Percentiles rank a stretch among this genome's conserved stretches.
These are phyloP conservation scores for Sebastes goodei DNA, from an alignment of 2,797 vertebrate species.

Conservation along the genomic window DNA sequence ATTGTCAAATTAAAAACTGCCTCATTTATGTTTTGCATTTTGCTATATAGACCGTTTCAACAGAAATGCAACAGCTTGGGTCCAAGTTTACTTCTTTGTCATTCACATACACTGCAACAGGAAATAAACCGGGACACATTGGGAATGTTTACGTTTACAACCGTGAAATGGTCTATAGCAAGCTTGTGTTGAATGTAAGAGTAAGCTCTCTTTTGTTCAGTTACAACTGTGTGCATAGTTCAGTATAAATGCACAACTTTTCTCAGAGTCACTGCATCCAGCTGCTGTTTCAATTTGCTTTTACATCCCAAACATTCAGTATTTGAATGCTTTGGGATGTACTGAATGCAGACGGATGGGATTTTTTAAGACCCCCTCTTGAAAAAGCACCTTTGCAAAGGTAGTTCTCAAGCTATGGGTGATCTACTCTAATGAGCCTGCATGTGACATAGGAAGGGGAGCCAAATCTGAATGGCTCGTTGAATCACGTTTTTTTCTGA, in stretches of 20 bases:
- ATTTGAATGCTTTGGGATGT: neutral
- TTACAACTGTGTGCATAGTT: too few relatives aligned
- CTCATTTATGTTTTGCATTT: neutral
- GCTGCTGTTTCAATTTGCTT: neutral
- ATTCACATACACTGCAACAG: neutral
- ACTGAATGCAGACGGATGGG: neutral
- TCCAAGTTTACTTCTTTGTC: neutral
- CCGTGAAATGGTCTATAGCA: neutral
- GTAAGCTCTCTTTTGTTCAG: too few relatives aligned
- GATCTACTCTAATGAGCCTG: too few relatives aligned
- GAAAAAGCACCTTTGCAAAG: too few relatives aligned
- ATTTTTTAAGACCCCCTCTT: neutral
- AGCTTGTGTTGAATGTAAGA: too few relatives aligned
- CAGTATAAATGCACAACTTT: neutral
- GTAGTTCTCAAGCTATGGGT: too few relatives aligned
- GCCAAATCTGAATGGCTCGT: too few relatives aligned
- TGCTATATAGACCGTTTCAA: neutral
- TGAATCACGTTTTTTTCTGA: too few relatives aligned
- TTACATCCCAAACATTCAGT: neutral
- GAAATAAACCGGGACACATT: neutral
- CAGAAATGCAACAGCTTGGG: neutral
- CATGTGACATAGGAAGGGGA: too few relatives aligned
- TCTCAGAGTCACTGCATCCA: neutral
- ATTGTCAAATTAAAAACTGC: neutral
- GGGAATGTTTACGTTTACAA: neutral